These are phyloP conservation scores for Ips nitidus DNA, from an alignment of 1,140 invertebrate genomes.

Conservation along the genomic window DNA sequence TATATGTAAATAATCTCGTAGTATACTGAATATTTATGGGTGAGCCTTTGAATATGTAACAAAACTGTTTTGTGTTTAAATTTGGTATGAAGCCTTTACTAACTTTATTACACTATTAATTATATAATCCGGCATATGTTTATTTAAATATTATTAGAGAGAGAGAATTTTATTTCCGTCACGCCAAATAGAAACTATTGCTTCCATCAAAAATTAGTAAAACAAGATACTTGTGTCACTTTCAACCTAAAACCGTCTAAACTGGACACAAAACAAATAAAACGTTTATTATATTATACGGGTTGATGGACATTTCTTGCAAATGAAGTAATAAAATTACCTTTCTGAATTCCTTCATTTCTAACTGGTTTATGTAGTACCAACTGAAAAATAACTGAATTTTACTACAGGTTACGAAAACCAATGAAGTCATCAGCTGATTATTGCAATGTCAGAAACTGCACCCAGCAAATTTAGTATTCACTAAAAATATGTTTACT, in stretches of 20 bases:
- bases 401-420: too few species aligned
- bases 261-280: too few species aligned
- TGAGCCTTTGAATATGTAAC: constrained; percentile 2
- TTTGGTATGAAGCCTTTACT: constrained; percentile 2
- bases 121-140: constrained; percentile 4
- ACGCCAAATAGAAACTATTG: not conserved
- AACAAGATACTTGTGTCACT: too few species aligned
- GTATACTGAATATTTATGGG: constrained; percentile 3
- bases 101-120: constrained; percentile 5
- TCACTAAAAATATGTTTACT: constrained; percentile 3
- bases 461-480: constrained; percentile 1
- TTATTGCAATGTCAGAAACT: constrained; percentile 1
- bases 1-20: constrained; percentile 1
- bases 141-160: not conserved
- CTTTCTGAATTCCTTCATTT: too few species aligned
- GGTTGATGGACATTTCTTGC: too few species aligned
- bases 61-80: not conserved
- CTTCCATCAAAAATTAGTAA: too few species aligned
- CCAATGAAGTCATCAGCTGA: not conserved
- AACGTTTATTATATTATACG: too few species aligned
- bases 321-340: too few species aligned
- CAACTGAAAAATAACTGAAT: too few species aligned
- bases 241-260: too few species aligned
- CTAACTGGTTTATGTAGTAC: too few species aligned
- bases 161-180: not conserved